Evolutionary conservation across 2,797 vertebrate genomes (phyloP).

Genomic region (Chelmon rostratus): DNA sequence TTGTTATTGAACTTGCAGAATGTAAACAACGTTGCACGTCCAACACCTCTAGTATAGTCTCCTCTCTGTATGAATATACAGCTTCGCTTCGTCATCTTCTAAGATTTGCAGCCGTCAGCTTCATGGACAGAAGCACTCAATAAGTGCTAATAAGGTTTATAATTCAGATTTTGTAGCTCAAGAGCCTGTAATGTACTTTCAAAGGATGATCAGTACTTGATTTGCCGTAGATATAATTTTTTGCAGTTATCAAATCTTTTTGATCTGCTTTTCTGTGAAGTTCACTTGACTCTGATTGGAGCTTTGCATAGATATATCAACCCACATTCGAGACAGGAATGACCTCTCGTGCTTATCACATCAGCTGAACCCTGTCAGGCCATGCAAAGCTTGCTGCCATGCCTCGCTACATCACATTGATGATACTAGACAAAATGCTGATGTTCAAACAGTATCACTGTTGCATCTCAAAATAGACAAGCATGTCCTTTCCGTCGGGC

Average conservation of each 20-base stretch:
- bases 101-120: not conserved
- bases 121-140: not conserved
- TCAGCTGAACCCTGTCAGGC: not conserved
- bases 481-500: too few relatives aligned
- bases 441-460: too few relatives aligned
- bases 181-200: not conserved
- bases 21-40: not conserved
- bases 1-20: not conserved
- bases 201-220: not conserved
- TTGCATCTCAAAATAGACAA: too few relatives aligned
- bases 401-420: too few relatives aligned
- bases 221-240: not conserved
- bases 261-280: too few relatives aligned
- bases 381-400: too few relatives aligned
- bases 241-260: not conserved
- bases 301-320: not conserved
- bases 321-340: not conserved
- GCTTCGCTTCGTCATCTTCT: not conserved
- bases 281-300: not conserved
- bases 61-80: not conserved
- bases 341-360: not conserved
- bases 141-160: not conserved
- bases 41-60: too few relatives aligned
- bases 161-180: not conserved
- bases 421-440: too few relatives aligned